Conservation (phyloP, 1,140 invertebrate species). For the Wasmannia auropunctata region DNA sequence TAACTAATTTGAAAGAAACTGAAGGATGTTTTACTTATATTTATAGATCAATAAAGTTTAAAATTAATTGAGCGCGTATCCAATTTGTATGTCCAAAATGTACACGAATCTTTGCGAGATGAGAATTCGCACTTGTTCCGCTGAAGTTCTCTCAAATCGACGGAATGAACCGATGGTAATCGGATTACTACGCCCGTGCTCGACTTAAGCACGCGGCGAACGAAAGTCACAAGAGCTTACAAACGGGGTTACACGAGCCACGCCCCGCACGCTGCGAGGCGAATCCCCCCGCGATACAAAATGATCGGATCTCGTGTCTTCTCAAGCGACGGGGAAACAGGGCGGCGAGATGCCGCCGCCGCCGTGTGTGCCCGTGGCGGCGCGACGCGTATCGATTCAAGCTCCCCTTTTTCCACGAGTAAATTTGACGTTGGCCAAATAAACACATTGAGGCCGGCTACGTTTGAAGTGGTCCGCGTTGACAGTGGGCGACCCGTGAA, state of each 20-base stretch:
- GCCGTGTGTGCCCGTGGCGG: background rate
- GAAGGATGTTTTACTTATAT: background rate
- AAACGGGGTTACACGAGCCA: constrained; percentile 66
- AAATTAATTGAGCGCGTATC: background rate
- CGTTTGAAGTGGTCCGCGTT: constrained; percentile 84
- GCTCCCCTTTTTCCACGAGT: constrained; percentile 70
- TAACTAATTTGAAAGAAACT: background rate
- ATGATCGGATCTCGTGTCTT: constrained; percentile 64
- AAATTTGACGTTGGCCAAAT: constrained; percentile 85
- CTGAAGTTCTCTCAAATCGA: background rate
- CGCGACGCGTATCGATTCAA: constrained; percentile 12
- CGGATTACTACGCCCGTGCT: constrained; percentile 10
- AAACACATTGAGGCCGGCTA: constrained; percentile 83
- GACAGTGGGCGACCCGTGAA: constrained; percentile 77
- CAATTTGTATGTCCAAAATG: background rate
- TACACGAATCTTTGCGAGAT: background rate
- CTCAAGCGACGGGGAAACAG: constrained; percentile 7
- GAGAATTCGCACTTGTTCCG: background rate
- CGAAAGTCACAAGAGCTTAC: constrained; percentile 55
- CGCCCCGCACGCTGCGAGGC: constrained; percentile 42
- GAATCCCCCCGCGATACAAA: constrained; percentile 55
- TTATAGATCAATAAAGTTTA: background rate
- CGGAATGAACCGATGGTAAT: background rate
- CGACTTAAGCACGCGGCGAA: constrained; percentile 19
- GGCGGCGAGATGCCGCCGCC: constrained; percentile 30